phyloP scores from a whole-genome alignment of 2,888 invertebrate species.

The Tolmerus cingulatus region DNA sequence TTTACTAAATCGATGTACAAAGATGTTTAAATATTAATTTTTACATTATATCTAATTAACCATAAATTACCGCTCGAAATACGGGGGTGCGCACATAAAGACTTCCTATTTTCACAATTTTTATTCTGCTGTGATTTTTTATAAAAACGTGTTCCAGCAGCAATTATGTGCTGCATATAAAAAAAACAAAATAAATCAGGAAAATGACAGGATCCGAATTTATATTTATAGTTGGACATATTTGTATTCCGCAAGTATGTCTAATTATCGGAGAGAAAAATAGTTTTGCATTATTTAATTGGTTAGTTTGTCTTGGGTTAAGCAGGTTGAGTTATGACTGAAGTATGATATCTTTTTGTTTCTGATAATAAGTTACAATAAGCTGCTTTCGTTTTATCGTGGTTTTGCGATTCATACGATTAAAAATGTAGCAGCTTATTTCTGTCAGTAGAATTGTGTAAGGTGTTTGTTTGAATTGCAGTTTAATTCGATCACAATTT shows the following conservation, averaged over 20 bases:
- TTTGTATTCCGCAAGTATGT: neutral
- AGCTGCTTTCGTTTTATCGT: neutral
- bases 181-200: neutral
- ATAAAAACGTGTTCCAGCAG: neutral
- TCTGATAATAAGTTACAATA: neutral
- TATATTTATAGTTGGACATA: neutral
- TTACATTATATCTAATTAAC: neutral
- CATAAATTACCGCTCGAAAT: neutral
- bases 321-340: neutral
- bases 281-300: neutral
- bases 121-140: neutral
- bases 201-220: neutral
- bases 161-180: neutral
- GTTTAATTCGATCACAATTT: neutral
- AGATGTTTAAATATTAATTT: neutral
- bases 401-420: neutral
- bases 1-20: neutral
- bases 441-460: neutral
- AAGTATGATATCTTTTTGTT: neutral
- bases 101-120: neutral
- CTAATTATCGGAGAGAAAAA: neutral
- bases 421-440: neutral
- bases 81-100: neutral
- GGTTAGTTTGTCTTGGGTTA: neutral
- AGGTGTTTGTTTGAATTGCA: neutral